A percentile compares a stretch with the other conserved stretches of the same genome.
Evolutionary conservation across 2,888 invertebrate genomes (phyloP).

Genomic region (Caenorhabditis panamensis): DNA sequence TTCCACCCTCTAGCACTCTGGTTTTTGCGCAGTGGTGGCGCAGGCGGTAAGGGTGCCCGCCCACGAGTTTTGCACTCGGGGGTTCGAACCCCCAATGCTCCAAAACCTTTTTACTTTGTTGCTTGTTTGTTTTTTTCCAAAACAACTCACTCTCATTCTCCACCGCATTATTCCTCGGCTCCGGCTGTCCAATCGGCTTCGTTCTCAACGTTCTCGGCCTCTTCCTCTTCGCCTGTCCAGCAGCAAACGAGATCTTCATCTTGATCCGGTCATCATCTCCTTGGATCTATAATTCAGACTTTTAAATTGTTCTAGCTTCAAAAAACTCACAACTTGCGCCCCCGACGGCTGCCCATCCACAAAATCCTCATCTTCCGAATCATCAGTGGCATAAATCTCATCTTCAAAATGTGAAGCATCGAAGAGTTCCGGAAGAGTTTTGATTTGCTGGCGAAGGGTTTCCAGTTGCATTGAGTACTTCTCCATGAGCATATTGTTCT

Average conservation of each 20-base stretch:
- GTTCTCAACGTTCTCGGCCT: slow-evolving; percentile 9
- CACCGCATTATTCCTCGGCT: background rate
- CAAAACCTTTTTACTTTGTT: too few species aligned
- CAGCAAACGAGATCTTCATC: slow-evolving; percentile 47
- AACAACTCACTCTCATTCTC: slow-evolving; percentile 66
- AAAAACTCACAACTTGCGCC: slow-evolving; percentile 50
- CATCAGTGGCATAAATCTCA: slow-evolving; percentile 28
- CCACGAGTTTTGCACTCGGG: too few species aligned
- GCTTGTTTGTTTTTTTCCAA: too few species aligned
- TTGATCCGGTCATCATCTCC: slow-evolving; percentile 48
- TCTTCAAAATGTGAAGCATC: slow-evolving; percentile 53
- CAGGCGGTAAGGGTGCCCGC: too few species aligned
- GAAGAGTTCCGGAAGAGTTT: slow-evolving; percentile 53
- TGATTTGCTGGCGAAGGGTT: slow-evolving; percentile 55
- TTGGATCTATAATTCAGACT: slow-evolving; percentile 36
- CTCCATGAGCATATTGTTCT: slow-evolving; percentile 57
- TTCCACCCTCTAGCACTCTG: too few species aligned
- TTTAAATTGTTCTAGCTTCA: background rate
- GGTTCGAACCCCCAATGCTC: too few species aligned
- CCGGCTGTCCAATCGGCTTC: slow-evolving; percentile 11
- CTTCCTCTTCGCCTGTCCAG: slow-evolving; percentile 43
- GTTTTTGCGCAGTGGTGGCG: too few species aligned
- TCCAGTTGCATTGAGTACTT: slow-evolving; percentile 66
- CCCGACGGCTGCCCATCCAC: slow-evolving; percentile 65
- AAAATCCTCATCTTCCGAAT: slow-evolving; percentile 59